Conservation (phyloP, 2,888 invertebrate genomes). For the Pediacus dermestoides region DNA sequence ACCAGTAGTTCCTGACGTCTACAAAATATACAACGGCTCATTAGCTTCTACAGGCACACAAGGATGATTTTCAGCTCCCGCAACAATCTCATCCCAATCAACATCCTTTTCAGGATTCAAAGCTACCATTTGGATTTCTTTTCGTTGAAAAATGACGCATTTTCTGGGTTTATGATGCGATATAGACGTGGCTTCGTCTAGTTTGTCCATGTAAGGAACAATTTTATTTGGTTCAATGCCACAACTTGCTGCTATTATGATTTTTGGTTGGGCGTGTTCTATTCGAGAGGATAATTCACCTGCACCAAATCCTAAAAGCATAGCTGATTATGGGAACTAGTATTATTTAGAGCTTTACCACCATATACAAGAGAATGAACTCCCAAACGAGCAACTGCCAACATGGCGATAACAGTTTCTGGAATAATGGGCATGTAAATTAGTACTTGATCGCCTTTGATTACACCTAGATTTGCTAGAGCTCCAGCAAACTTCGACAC, state of each 20-base stretch:
- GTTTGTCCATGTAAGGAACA: slow-evolving; percentile 76
- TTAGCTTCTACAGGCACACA: slow-evolving; percentile 86
- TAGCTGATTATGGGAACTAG: neutral
- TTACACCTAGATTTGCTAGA: slow-evolving; percentile 71
- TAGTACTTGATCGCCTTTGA: slow-evolving; percentile 78
- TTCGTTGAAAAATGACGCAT: slow-evolving; percentile 80
- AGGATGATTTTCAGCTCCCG: slow-evolving; percentile 63
- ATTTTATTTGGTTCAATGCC: slow-evolving; percentile 86
- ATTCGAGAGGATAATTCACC: slow-evolving; percentile 82
- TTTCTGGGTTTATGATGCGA: slow-evolving; percentile 68
- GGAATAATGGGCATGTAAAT: slow-evolving; percentile 96
- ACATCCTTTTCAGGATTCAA: slow-evolving; percentile 67
- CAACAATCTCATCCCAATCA: slow-evolving; percentile 72
- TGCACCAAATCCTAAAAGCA: slow-evolving; percentile 74
- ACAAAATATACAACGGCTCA: slow-evolving; percentile 86
- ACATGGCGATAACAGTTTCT: slow-evolving; percentile 83
- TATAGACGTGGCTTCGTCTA: slow-evolving; percentile 76
- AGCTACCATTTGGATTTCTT: slow-evolving; percentile 61
- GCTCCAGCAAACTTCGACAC: slow-evolving; percentile 76
- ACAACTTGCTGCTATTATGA: slow-evolving; percentile 86
- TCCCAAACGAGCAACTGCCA: slow-evolving; percentile 83
- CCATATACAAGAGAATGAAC: slow-evolving; percentile 94
- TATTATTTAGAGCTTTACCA: too few relatives aligned
- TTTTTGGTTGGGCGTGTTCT: slow-evolving; percentile 82
- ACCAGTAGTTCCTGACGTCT: slow-evolving; percentile 87